Evolutionary conservation across 2,888 invertebrate genomes (phyloP).

Genomic region (Leptinotarsa rubiginosa): DNA sequence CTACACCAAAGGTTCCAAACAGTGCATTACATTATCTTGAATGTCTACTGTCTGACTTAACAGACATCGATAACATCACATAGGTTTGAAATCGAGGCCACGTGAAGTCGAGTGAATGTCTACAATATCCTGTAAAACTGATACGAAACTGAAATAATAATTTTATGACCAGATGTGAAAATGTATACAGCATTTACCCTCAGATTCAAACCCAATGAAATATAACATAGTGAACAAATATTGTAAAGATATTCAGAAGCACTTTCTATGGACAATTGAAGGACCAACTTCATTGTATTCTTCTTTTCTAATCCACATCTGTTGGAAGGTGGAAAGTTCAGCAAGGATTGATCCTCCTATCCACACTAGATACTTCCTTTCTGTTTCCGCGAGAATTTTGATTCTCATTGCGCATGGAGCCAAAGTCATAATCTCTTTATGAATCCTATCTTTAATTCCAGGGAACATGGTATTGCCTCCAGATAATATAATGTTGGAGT

Average conservation of each 20-base stretch:
- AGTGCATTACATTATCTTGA: too few species aligned
- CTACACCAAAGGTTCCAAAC: too few species aligned
- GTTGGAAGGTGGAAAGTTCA: conserved; percentile 90
- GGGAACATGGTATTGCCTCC: conserved; percentile 97
- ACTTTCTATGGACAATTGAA: conserved; percentile 96
- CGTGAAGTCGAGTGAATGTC: too few species aligned
- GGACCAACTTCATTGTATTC: conserved; percentile 98
- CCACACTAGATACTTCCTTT: conserved; percentile 98
- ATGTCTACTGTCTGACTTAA: too few species aligned
- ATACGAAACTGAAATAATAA: too few species aligned
- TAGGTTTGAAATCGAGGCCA: too few species aligned
- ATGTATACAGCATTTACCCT: too few species aligned
- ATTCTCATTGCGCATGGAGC: conserved; percentile 93
- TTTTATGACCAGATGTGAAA: too few species aligned
- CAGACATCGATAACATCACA: too few species aligned
- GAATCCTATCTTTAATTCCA: conserved; percentile 95
- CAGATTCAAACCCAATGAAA: too few species aligned
- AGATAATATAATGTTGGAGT: conserved; percentile 92
- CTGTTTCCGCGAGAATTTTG: conserved; percentile 95
- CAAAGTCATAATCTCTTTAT: conserved; percentile 95
- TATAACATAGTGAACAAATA: conserved; percentile 38
- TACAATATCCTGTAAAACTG: too few species aligned
- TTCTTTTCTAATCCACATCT: conserved; percentile 98
- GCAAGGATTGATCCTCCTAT: conserved; percentile 98
- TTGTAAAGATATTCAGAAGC: conserved; percentile 78